Evolutionary conservation across 2,797 vertebrate genomes (phyloP).

Genomic region (Decapterus maruadsi): DNA sequence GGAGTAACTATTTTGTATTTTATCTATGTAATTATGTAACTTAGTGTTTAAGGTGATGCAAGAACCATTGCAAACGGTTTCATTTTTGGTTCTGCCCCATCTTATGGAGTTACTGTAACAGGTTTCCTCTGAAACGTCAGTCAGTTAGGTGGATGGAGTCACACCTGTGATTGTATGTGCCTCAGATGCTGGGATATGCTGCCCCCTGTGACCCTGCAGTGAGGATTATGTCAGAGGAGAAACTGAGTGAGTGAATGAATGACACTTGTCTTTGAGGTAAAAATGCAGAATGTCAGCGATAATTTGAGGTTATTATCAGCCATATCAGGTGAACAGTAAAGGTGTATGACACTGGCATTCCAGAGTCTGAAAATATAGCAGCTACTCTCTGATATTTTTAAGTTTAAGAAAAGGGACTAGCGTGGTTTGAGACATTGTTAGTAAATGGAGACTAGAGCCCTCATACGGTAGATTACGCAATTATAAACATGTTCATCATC

Average conservation of each 20-base stretch:
- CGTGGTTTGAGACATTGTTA: neutral
- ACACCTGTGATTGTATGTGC: neutral
- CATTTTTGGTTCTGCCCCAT: neutral
- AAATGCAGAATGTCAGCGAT: conserved; percentile 11
- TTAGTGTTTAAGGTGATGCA: neutral
- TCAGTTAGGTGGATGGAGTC: neutral
- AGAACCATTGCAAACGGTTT: neutral
- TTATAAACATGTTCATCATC: too few species aligned
- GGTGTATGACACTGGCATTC: neutral
- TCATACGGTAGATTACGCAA: neutral
- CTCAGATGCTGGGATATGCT: neutral
- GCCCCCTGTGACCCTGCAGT: neutral
- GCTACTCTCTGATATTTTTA: neutral
- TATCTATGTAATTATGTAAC: neutral
- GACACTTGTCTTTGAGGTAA: conserved; percentile 4
- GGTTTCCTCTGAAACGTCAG: neutral
- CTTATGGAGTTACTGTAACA: neutral
- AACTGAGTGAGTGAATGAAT: conserved; percentile 19
- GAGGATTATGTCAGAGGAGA: conserved; percentile 4
- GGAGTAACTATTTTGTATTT: neutral
- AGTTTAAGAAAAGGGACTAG: neutral
- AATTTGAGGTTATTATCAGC: conserved; percentile 22
- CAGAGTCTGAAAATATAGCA: neutral
- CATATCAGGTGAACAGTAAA: conserved; percentile 13
- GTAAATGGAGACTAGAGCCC: neutral